These are phyloP conservation scores for Vespertilio murinus DNA, from an alignment of 2,797 vertebrate species.

Conservation along the genomic window DNA sequence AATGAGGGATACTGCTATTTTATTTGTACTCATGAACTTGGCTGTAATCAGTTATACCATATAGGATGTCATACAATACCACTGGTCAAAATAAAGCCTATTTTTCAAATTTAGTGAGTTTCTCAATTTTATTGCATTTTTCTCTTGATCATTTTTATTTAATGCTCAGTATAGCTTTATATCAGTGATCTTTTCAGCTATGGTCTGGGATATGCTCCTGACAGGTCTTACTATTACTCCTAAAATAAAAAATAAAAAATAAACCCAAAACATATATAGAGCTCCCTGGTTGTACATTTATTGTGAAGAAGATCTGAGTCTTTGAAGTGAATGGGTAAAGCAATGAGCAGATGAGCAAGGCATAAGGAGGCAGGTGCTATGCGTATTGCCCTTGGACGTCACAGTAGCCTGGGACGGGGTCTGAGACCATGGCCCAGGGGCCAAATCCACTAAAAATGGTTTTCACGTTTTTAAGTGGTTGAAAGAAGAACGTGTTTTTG, in stretches of 20 bases:
- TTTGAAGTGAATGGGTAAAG: not conserved
- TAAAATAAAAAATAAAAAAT: not conserved
- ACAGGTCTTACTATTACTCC: not conserved
- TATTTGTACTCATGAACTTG: conserved; percentile 81
- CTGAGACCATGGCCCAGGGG: not conserved
- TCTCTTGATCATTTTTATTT: not conserved
- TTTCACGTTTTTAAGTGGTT: conserved; percentile 36
- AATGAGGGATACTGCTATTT: conserved; percentile 73
- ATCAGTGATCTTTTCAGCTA: not conserved
- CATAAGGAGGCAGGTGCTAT: too few species aligned
- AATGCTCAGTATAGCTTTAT: not conserved
- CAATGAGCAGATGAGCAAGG: not conserved
- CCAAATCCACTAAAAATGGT: not conserved
- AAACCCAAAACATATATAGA: not conserved
- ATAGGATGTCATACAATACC: conserved; percentile 83
- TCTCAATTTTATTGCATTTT: conserved; percentile 44
- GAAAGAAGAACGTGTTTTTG: conserved; percentile 39
- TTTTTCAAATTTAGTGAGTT: conserved; percentile 85
- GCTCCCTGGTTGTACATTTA: not conserved
- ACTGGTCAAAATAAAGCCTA: conserved; percentile 88
- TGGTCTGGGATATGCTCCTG: not conserved
- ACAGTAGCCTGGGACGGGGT: not conserved
- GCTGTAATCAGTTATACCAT: conserved; percentile 83
- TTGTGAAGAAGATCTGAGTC: not conserved
- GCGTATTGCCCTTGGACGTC: not conserved